Base-by-base conservation (phyloP, 2,113 vertebrate species). In the Sitta europaea region DNA sequence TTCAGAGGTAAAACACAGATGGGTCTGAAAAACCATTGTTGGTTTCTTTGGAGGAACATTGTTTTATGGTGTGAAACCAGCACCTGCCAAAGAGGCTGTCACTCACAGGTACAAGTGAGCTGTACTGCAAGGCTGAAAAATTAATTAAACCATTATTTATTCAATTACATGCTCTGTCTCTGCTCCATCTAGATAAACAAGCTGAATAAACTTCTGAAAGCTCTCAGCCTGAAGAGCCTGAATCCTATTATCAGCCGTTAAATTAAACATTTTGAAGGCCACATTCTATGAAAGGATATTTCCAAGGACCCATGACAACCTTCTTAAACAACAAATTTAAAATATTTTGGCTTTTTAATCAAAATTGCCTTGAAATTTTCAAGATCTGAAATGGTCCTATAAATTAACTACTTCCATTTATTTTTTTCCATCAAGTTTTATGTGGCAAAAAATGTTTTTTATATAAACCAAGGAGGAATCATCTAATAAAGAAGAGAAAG, bases 91-190 rank as follows among this genome's bases (percentile, higher is more conserved):
- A 91, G 61, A 75, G 40, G 5, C 63, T 50, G 2, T 59, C 29
- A n/a, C n/a, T 84, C 76, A 36, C 53, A n/a, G 1, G n/a, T 68
- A 61, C 12, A 55, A 86, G 86, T 61, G n/a, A 81, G 63, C 48
- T 66, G 38, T 18, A 45, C 22, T 68, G 83, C 48, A 84, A 87
- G 23, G 78, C 0, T 81, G 76, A 81, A 86, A 94, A 86, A 84
- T 67, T 93, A 91, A 92, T 92, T 86, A 71, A 92, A 51, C 28
- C 35, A 71, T 8, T 92, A 68, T 94, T 94, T 68, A 94, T 91
- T 91, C 83, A 91, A 71, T 84, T 94, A 72, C 20, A 45, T 68
- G 47, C n/a, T 67, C 23, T 78, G 73, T n/a, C n/a, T 61, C 73
- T 63, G 16, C 70, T 89, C 66, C 9, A 55, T 48, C 73, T 89